Percentiles rank a stretch among this genome's conserved stretches.
phyloP scores from a whole-genome alignment of 2,888 invertebrate genomes.

The Melitaea athalia region DNA sequence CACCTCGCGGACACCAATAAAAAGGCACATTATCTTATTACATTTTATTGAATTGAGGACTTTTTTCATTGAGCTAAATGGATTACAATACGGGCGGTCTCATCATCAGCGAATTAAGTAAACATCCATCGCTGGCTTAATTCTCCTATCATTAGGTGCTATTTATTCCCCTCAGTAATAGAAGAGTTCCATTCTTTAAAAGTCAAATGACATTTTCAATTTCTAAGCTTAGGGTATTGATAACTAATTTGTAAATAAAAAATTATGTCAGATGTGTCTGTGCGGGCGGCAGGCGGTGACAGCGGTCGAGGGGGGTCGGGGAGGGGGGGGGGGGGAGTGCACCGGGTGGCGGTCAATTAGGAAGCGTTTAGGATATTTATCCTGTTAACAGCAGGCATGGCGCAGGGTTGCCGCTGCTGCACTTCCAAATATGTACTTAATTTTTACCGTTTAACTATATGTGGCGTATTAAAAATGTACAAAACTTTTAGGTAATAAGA shows the following conservation, averaged over 20 bases:
- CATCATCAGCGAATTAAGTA: slow-evolving; percentile 1
- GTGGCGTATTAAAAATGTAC: not conserved
- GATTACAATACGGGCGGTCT: slow-evolving; percentile 4
- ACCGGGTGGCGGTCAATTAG: slow-evolving; percentile 55
- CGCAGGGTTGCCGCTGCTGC: slow-evolving; percentile 36
- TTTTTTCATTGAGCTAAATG: slow-evolving; percentile 1
- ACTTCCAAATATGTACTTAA: not conserved
- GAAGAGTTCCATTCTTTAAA: not conserved
- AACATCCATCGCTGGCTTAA: not conserved
- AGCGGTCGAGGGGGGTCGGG: slow-evolving; percentile 14
- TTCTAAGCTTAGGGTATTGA: not conserved
- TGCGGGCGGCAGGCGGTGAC: slow-evolving; percentile 11
- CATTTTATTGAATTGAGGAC: not conserved
- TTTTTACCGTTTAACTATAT: not conserved
- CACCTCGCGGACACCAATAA: slow-evolving; percentile 13
- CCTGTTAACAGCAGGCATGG: slow-evolving; percentile 41
- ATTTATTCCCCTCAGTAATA: not conserved
- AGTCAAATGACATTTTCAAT: not conserved
- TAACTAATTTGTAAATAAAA: slow-evolving; percentile 41
- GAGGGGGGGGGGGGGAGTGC: slow-evolving; percentile 38
- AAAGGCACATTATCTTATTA: slow-evolving; percentile 3
- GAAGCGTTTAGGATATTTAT: slow-evolving; percentile 50
- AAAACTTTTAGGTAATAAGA: not conserved
- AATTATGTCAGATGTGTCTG: slow-evolving; percentile 35
- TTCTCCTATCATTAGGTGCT: not conserved